Base-by-base conservation (phyloP, 2,888 invertebrate genomes). In the Meliscaeva auricollis region DNA sequence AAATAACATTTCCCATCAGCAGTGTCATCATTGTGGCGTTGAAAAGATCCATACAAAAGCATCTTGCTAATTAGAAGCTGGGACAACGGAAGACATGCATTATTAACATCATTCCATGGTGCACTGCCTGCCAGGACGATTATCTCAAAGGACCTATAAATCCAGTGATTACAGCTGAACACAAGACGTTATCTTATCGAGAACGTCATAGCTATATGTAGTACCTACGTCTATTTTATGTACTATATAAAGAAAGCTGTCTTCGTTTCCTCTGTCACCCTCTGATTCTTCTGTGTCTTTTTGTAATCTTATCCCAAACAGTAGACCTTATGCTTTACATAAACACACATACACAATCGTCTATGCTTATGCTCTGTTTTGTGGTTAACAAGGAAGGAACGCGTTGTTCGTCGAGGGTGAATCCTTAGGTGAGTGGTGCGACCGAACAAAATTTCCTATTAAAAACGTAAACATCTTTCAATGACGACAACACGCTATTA, bases 91-190 rank as follows among this genome's bases (percentile, higher is more conserved):
- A 76, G 81, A 69, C 85, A 81, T 85, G 81, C 85, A 85, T 85
- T 85, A 85, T 85, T 85, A 85, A 85, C 85, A 73, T 81, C 81
- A 73, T 85, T 73, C 85, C 76, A 69, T 50, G 50, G 70, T 69
- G 85, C 58, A 60, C 76, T 85, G 80, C 62, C 85, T 81, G 80
- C 69, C 68, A 81, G 73, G 83, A 76, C 84, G 84, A 76, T 80
- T 80, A 87, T 87, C 83, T 87, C 87, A 80, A 78, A 74, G 84
- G 87, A 88, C 80, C 83, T 81, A 87, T 88, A 87, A 87, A 87
- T 88, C 78, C 83, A 78, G 78, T 87, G 87, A 88, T 88, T 88
- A 88, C 87, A 87, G 87, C 80, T 73, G 78, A 88, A 84, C 79
- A 75, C 74, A 85, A 78, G 79, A 85, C 84, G 74, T 85, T 87